A percentile compares a stretch with the other conserved stretches of the same genome.
Conservation (phyloP, 2,797 vertebrate species). For the Novumbra hubbsi region DNA sequence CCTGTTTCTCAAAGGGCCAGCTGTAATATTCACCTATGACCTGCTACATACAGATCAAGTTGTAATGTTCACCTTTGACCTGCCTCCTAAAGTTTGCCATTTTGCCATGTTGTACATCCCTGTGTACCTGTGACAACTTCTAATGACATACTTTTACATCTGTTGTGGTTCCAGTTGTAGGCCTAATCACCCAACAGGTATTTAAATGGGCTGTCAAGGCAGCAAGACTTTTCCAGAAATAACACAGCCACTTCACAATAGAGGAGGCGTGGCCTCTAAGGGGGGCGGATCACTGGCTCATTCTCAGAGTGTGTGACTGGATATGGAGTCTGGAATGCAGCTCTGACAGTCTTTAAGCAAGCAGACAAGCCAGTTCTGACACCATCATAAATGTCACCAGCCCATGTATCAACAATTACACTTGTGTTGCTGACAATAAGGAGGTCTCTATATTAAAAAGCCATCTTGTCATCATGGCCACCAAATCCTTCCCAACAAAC, state of each 20-base stretch:
- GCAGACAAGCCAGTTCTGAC: not conserved
- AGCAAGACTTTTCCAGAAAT: not conserved
- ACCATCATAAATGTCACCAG: not conserved
- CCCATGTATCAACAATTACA: not conserved
- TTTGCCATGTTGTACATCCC: too few relatives aligned
- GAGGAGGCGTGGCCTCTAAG: conserved; percentile 23
- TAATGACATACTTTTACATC: not conserved
- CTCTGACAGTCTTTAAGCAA: too few relatives aligned
- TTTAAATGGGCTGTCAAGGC: not conserved
- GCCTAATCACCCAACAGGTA: not conserved
- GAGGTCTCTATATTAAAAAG: not conserved
- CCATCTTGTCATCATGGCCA: not conserved
- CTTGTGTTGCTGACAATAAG: not conserved
- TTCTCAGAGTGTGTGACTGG: not conserved
- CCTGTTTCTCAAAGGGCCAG: not conserved
- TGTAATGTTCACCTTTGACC: too few relatives aligned
- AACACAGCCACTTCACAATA: not conserved
- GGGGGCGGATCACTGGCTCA: not conserved
- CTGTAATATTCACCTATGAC: too few relatives aligned
- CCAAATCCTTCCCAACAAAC: too few relatives aligned
- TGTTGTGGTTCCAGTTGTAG: not conserved
- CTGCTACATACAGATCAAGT: too few relatives aligned
- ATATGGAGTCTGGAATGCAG: not conserved
- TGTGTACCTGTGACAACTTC: not conserved
- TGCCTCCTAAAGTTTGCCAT: too few relatives aligned